A percentile compares a stretch with the other conserved stretches of the same genome.
phyloP scores from a whole-genome alignment of 2,888 invertebrate species.

The Conops quadrifasciatus region DNA sequence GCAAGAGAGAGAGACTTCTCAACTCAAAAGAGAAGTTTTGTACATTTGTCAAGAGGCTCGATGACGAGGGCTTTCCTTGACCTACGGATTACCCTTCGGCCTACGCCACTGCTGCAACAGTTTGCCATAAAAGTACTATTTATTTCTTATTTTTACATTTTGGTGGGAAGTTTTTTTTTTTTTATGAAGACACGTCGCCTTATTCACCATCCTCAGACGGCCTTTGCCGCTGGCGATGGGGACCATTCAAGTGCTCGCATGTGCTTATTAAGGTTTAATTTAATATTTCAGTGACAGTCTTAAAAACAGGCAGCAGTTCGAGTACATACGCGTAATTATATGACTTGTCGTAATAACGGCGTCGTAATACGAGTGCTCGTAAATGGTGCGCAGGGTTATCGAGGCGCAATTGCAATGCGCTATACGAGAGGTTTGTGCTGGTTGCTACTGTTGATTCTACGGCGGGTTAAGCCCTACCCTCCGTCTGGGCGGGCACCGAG shows the following conservation, averaged over 20 bases:
- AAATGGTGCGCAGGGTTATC: background rate
- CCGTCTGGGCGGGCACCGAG: too few relatives aligned
- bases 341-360: slow-evolving; percentile 4
- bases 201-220: background rate
- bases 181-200: background rate
- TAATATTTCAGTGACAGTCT: slow-evolving; percentile 22
- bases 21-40: too few relatives aligned
- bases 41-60: too few relatives aligned
- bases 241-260: background rate
- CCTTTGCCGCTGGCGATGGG: background rate
- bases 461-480: background rate
- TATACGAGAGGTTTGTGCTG: background rate
- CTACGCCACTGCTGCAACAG: too few relatives aligned
- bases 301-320: background rate
- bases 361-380: background rate
- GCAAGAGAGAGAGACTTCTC: background rate
- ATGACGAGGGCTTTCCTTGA: background rate
- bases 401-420: background rate
- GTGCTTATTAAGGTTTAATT: slow-evolving; percentile 27
- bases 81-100: too few relatives aligned
- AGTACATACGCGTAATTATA: slow-evolving; percentile 2
- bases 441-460: background rate
- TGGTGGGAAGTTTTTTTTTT: too few relatives aligned
- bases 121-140: too few relatives aligned
- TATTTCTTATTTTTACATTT: too few relatives aligned